Evolutionary conservation across 35 echinoderm and acorn worm species (phyloP), one percentile per base, ranked within the genome.

Genomic region (Lytechinus variegatus): DNA sequence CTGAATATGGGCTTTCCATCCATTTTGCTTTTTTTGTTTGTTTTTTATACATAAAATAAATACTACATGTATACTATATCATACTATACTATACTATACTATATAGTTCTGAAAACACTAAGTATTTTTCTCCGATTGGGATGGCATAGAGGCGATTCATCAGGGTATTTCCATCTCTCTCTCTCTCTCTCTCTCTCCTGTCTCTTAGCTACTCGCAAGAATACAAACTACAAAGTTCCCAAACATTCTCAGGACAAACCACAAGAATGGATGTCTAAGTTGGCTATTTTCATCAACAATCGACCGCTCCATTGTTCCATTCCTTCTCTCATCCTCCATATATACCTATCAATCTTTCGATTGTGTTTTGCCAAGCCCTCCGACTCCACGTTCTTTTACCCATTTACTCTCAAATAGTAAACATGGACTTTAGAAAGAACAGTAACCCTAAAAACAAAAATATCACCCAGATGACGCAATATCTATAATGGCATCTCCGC

Each of bases 371-470:
- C 21, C 14, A 79, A 79, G 14, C n/a, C 66, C 66, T n/a, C 33
- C 14, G 19, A 79, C 66, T 24, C 66, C 66, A 6, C 6, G 66
- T 79, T n/a, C 66, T 79, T 79, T 5, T n/a, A 79, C 12, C 66
- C 66, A 16, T n/a, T 16, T 79, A 4, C 66, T 79, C 66, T 79
- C n/a, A 7, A n/a, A 79, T 79, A 24, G 66, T 79, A n/a, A 79
- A 79, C 66, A 79, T 79, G 66, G 66, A 79, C 66, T 79, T 79
- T 79, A 79, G 66, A 79, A 79, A 79, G 66, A 19, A 79, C 66
- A 79, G 66, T 79, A 79, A 79, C 66, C 66, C n/a, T 44, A 44
- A 44, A 44, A 44, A 44, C 2, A 44, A 79, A 79, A 79, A 79
- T 79, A 79, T n/a, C 66, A 79, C 66, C 66, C 66, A 16, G n/a